phyloP scores from a whole-genome alignment of 2,888 invertebrate genomes.

The Epistrophella euchroma region DNA sequence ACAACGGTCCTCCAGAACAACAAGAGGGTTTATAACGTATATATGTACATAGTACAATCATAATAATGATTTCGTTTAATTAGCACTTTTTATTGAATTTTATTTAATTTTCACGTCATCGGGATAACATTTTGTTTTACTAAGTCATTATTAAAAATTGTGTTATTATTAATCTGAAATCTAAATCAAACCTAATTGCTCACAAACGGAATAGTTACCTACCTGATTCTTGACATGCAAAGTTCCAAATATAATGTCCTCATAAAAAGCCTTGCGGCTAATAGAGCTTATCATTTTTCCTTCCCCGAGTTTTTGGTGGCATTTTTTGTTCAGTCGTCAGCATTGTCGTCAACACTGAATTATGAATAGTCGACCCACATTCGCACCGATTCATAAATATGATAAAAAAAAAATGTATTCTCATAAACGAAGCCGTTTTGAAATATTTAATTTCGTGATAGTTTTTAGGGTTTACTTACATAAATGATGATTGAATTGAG shows the following conservation, averaged over 20 bases:
- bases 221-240: constrained; percentile 37
- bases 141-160: constrained; percentile 46
- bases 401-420: constrained; percentile 42
- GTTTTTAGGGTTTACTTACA: constrained; percentile 36
- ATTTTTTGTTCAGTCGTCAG: constrained; percentile 32
- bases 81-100: constrained; percentile 19
- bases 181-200: constrained; percentile 64
- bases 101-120: constrained; percentile 33
- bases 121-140: not conserved
- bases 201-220: constrained; percentile 13
- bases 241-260: constrained; percentile 31
- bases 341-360: constrained; percentile 31
- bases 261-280: not conserved
- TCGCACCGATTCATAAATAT: constrained; percentile 37
- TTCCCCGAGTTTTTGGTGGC: constrained; percentile 37
- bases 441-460: constrained; percentile 69
- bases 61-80: constrained; percentile 10
- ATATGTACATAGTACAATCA: constrained; percentile 35
- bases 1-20: not conserved
- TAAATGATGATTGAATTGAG: constrained; percentile 55
- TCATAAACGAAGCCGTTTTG: constrained; percentile 58
- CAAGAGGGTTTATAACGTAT: constrained; percentile 13
- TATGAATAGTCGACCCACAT: constrained; percentile 61
- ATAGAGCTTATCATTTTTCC: constrained; percentile 55
- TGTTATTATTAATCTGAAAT: constrained; percentile 63